Evolutionary conservation across 2,888 invertebrate genomes (phyloP).

Genomic region (Eugnorisma glareosa): DNA sequence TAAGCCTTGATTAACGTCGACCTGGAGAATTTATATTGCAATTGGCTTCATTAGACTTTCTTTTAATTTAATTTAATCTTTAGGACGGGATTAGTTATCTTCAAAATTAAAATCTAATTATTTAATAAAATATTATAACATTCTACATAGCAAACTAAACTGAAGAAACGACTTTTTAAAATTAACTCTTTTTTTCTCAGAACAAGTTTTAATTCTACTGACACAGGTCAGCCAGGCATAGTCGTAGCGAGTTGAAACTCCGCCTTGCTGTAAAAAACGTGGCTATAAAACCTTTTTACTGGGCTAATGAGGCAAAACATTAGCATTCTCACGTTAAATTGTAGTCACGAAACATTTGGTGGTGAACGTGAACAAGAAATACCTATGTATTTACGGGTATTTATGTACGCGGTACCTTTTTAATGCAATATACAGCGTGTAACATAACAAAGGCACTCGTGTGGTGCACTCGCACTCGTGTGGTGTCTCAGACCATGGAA

Average conservation of each 20-base stretch:
- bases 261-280: slow-evolving; percentile 25
- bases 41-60: slow-evolving; percentile 9
- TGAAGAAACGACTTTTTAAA: not conserved
- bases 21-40: slow-evolving; percentile 41
- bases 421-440: not conserved
- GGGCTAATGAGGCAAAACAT: slow-evolving; percentile 60
- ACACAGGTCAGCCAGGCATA: slow-evolving; percentile 7
- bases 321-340: slow-evolving; percentile 59
- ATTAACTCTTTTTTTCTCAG: not conserved
- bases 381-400: not conserved
- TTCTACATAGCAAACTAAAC: not conserved
- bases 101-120: not conserved
- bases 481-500: not conserved
- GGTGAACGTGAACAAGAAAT: slow-evolving; percentile 21
- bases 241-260: not conserved
- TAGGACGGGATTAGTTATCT: slow-evolving; percentile 3
- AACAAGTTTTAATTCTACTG: slow-evolving; percentile 15
- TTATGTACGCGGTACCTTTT: slow-evolving; percentile 23
- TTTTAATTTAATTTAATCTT: slow-evolving; percentile 6
- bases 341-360: slow-evolving; percentile 53
- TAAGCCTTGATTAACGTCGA: slow-evolving; percentile 31
- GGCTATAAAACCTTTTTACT: slow-evolving; percentile 45
- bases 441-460: not conserved
- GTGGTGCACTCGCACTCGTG: not conserved
- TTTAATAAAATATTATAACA: not conserved